Conservation (phyloP, 1,140 invertebrate genomes). For the Drepana arcuata region DNA sequence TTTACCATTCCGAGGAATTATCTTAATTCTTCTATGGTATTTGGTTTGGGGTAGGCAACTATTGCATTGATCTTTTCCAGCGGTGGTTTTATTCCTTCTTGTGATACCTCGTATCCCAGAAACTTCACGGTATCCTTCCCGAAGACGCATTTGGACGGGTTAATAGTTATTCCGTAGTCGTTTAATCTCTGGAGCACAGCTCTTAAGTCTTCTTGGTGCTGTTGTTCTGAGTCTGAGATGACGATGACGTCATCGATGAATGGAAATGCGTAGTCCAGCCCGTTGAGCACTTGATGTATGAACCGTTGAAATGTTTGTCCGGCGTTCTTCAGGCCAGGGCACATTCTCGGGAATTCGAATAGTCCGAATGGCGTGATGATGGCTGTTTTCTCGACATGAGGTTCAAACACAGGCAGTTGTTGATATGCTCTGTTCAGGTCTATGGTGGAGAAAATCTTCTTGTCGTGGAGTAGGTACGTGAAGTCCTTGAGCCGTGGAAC, state of each 20-base stretch:
- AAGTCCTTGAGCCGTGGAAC: conserved; percentile 1
- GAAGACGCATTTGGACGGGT: conserved; percentile 6
- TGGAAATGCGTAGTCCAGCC: neutral
- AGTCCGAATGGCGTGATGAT: too few relatives aligned
- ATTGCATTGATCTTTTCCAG: conserved; percentile 2
- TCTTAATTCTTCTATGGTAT: conserved; percentile 2
- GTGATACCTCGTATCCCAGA: conserved; percentile 4
- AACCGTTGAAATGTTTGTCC: neutral
- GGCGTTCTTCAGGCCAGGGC: neutral
- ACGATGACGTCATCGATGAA: neutral
- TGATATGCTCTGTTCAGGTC: too few relatives aligned
- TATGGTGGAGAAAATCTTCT: too few relatives aligned
- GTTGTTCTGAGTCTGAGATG: neutral
- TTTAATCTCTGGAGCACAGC: conserved; percentile 2
- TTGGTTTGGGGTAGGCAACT: neutral
- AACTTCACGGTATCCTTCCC: conserved; percentile 3
- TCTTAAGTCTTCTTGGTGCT: neutral
- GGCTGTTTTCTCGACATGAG: too few relatives aligned
- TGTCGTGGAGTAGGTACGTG: conserved; percentile 1
- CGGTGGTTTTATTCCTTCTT: conserved; percentile 1
- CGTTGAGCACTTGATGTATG: neutral
- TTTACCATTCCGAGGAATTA: conserved; percentile 9
- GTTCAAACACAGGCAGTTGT: too few relatives aligned
- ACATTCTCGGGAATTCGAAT: neutral
- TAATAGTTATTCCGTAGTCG: conserved; percentile 6